Base-by-base conservation (phyloP, 1,140 invertebrate species). In the Asobara japonica region DNA sequence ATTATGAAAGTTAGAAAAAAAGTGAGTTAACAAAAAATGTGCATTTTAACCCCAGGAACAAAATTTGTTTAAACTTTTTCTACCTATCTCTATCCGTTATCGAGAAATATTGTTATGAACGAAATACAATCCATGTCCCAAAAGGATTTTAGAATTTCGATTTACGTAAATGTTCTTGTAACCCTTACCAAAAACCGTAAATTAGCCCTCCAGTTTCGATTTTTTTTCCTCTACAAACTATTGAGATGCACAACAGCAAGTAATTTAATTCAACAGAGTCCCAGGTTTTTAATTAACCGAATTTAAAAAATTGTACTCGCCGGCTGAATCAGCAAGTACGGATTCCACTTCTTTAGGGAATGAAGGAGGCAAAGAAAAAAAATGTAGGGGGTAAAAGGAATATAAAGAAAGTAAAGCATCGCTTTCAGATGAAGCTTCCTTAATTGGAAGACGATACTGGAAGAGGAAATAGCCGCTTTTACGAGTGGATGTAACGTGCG, bases 371-470 rank as follows among this genome's bases (percentile, higher is more conserved):
- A 5, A 2, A 16, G 45, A 18, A 51, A 20, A 27, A 27, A 56
- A 36, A 6, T 36, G 31, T 36, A 36, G 31, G 11, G 11, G 31
- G 22, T 10, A 20, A 56, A 56, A 56, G 25, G 51, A 56, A 56
- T 56, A 56, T 25, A 56, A 56, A 56, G 22, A 56, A 20, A 56
- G 51, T 56, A 56, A 56, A 56, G 51, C 51, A 56, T 56, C 51
- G 51, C 22, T 56, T 56, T 56, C 51, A 56, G 51, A 56, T 56
- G 51, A 56, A 56, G 51, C 51, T 56, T 56, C 51, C 51, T 56
- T 56, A 56, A 56, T 56, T 56, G 51, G 51, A 56, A 56, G 51
- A 27, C 51, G 51, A 56, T 56, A 56, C 51, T 16, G 10, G 18
- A 20, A 56, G 51, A 27, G 22, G 20, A 56, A 56, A 56, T 56